Base-by-base conservation (phyloP, 2,113 vertebrate genomes). In the Megaleporinus macrocephalus region DNA sequence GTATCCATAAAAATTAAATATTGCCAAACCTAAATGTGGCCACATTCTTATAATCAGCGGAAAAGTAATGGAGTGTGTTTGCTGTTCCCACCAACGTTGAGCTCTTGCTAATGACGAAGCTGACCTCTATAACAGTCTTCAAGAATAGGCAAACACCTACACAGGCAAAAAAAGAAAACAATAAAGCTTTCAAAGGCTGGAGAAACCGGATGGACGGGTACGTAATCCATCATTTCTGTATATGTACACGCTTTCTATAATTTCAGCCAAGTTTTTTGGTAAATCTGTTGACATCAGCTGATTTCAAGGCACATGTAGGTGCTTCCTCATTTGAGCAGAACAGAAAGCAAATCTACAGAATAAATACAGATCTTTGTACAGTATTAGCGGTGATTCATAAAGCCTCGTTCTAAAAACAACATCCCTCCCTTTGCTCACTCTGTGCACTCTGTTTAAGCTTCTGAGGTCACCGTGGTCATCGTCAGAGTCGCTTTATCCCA, bases 231-330 rank as follows among this genome's bases (percentile, higher is more conserved):
- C 22, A 15, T 7, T 16, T 2, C 29, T 29, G 62, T 75, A 68
- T 47, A 70, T n/a, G 20, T 70, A 44, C 33, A 44, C 0, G 63
- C 20, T 33, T 78, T 7, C 12, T 22, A 12, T 69, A 27, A 41
- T 57, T 57, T 41, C 66, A 70, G 33, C 30, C 57, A 41, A n/a
- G 41, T 47, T 63, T 79, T 68, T 74, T 74, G 49, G 70, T 79
- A 68, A 18, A 4, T 73, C 15, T 72, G 57, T 63, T 72, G 73
- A 69, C 75, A 81, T 73, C 79, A 49, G 18, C 15, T 76, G 55
- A 33, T 26, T 11, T 71, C 62, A 85, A 85, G 84, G 80, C 84
- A 85, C 84, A 22, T n/a, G 61, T 75, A 49, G 71, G 47, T 24
- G 20, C 27, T 66, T 74, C 44, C 15, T 81, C 55, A 44, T 51